Evolutionary conservation across 1,140 invertebrate genomes (phyloP).

Genomic region (Carcinoscorpius rotundicauda): DNA sequence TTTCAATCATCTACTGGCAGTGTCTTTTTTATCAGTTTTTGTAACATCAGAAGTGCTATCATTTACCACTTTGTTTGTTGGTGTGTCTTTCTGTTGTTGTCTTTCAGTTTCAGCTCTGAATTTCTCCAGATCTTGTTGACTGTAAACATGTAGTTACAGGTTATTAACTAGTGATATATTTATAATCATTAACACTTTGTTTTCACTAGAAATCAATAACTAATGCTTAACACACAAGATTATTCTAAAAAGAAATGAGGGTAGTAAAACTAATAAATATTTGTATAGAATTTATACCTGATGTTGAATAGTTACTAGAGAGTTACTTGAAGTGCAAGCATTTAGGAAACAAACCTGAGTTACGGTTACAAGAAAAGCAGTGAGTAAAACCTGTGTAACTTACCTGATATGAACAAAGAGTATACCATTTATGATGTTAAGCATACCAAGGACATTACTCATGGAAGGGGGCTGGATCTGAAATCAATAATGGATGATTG

Average conservation of each 20-base stretch:
- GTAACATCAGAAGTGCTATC: too few relatives aligned
- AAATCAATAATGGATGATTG: slow-evolving; percentile 34
- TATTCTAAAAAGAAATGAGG: neutral
- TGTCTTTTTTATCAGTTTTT: too few relatives aligned
- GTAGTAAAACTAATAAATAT: too few relatives aligned
- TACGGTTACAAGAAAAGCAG: neutral
- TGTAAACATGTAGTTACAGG: slow-evolving; percentile 32
- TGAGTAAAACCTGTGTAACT: neutral
- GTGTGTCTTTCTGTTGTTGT: slow-evolving; percentile 1
- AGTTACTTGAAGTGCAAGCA: too few relatives aligned
- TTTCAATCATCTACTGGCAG: too few relatives aligned
- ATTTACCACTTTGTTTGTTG: too few relatives aligned
- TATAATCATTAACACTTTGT: neutral
- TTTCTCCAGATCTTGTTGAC: slow-evolving; percentile 80
- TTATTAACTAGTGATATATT: neutral
- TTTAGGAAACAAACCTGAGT: too few relatives aligned
- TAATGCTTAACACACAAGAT: neutral
- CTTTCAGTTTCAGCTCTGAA: slow-evolving; percentile 73
- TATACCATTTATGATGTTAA: slow-evolving; percentile 97
- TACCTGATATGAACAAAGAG: slow-evolving; percentile 51
- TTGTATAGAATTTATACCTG: too few relatives aligned
- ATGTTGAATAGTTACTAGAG: too few relatives aligned
- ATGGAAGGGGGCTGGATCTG: slow-evolving; percentile 93
- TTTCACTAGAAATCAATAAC: neutral
- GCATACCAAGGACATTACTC: slow-evolving; percentile 88